Conservation (phyloP, 2,113 vertebrate genomes). For the Tachysurus fulvidraco region DNA sequence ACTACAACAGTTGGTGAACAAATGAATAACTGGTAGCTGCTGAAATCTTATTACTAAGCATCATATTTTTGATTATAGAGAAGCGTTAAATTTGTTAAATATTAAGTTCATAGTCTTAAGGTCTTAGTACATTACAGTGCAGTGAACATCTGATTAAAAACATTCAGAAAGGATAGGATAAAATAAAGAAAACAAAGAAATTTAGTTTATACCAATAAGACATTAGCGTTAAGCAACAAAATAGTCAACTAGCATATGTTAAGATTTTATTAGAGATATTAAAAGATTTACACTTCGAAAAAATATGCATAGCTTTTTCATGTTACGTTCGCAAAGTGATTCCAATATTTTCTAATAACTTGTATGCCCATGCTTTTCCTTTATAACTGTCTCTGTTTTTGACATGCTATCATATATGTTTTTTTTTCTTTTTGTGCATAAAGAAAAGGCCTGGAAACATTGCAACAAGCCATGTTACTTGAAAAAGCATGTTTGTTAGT, state of each 20-base stretch:
- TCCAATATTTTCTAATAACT: neutral
- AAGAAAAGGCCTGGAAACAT: neutral
- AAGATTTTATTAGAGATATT: too few relatives aligned
- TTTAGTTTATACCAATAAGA: neutral
- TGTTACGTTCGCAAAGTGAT: neutral
- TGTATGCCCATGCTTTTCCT: neutral
- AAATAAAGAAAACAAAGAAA: neutral
- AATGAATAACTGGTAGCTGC: neutral
- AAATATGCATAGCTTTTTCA: neutral
- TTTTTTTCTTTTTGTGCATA: neutral
- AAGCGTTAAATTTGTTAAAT: neutral
- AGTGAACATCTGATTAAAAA: neutral
- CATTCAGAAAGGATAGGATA: neutral
- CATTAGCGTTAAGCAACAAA: neutral
- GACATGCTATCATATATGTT: neutral
- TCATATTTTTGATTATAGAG: neutral
- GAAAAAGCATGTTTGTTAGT: neutral
- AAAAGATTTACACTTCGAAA: neutral
- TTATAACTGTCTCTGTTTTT: neutral
- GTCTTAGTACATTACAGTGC: neutral
- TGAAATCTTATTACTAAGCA: neutral
- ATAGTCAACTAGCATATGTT: neutral
- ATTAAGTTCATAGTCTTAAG: neutral
- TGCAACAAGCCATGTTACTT: too few relatives aligned
- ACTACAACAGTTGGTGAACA: neutral